Evolutionary conservation across 1,140 invertebrate species (phyloP).

Genomic region (Drosophila erecta): DNA sequence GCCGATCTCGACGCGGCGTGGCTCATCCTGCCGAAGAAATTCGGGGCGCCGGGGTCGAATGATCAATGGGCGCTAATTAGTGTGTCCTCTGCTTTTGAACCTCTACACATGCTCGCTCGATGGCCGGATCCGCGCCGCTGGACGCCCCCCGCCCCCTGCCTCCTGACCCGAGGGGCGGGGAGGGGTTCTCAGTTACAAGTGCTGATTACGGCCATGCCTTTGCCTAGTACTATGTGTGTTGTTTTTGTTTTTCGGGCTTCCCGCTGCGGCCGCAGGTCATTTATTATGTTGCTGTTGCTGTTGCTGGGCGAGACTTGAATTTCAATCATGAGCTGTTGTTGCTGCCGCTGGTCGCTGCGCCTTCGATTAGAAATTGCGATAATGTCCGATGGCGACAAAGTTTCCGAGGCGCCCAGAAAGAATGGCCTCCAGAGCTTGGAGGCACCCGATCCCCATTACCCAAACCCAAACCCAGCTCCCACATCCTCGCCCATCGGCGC

Average conservation of each 20-base stretch:
- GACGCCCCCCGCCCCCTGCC: neutral
- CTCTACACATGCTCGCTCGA: constrained; percentile 67
- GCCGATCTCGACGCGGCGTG: neutral
- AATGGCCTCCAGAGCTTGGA: neutral
- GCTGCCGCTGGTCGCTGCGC: constrained; percentile 21
- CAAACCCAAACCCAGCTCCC: neutral
- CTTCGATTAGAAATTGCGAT: constrained; percentile 80
- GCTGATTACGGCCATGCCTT: constrained; percentile 48
- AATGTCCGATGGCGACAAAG: constrained; percentile 79
- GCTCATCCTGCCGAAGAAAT: constrained; percentile 13
- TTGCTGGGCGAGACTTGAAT: constrained; percentile 61
- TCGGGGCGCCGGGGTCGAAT: constrained; percentile 65
- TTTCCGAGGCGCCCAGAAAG: constrained; percentile 52
- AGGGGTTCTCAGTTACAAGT: constrained; percentile 70
- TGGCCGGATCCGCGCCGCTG: constrained; percentile 14
- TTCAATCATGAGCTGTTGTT: constrained; percentile 71
- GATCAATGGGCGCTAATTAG: constrained; percentile 80
- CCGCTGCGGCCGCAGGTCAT: constrained; percentile 68
- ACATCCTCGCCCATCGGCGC: constrained; percentile 33
- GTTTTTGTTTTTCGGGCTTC: constrained; percentile 49
- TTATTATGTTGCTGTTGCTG: constrained; percentile 59
- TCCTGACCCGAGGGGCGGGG: constrained; percentile 14
- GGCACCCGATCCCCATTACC: neutral
- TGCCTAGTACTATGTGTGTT: neutral
- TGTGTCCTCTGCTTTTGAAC: constrained; percentile 75